A percentile compares a stretch with the other conserved stretches of the same genome.
Evolutionary conservation across 2,888 invertebrate genomes (phyloP).

Genomic region (Callosobruchus maculatus): DNA sequence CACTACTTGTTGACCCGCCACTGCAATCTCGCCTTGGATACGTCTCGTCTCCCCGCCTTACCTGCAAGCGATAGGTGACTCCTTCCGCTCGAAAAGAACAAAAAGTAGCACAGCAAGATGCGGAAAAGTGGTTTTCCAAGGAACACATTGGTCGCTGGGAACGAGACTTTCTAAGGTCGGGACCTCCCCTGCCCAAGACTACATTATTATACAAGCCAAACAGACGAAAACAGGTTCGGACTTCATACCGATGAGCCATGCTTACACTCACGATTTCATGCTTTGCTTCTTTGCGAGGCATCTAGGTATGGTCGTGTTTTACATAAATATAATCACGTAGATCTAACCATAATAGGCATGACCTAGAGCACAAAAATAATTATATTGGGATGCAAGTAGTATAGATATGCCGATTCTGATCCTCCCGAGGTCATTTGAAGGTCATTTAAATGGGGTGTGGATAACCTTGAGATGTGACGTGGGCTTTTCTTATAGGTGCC

Average conservation of each 20-base stretch:
- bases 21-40: neutral
- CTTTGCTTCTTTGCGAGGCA: no score
- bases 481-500: no score
- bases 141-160: neutral
- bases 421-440: no score
- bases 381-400: no score
- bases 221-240: neutral
- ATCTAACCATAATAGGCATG: no score
- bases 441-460: no score
- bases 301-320: no score
- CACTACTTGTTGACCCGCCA: neutral
- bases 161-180: neutral
- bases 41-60: neutral
- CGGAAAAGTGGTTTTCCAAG: neutral
- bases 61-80: neutral
- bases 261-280: no score
- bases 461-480: no score
- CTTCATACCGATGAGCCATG: neutral
- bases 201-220: neutral
- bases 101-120: neutral
- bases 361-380: no score
- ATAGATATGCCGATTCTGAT: no score
- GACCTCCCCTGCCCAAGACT: neutral
- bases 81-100: neutral
- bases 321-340: no score